A percentile compares a stretch with the other conserved stretches of the same genome.
Conservation (phyloP, 2,113 vertebrate species). For the Xenopus tropicalis region DNA sequence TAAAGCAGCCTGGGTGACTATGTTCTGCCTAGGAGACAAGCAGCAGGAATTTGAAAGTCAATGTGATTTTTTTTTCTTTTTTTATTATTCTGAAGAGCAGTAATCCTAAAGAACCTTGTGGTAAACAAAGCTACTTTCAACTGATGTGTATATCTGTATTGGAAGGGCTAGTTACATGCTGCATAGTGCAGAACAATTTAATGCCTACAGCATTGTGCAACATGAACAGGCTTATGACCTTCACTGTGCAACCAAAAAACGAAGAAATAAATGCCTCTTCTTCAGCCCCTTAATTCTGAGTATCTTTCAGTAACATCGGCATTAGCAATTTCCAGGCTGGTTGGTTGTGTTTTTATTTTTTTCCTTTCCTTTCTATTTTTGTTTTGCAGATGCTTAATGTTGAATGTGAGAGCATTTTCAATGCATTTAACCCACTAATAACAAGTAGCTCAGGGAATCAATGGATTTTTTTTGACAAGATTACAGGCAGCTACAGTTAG, state of each 20-base stretch:
- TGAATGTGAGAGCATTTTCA: too few species aligned
- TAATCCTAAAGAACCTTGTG: constrained; percentile 39
- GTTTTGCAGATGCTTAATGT: too few species aligned
- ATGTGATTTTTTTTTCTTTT: constrained; percentile 26
- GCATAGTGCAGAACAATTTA: constrained; percentile 31
- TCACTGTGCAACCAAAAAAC: constrained; percentile 40
- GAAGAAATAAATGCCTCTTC: background rate
- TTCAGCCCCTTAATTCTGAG: background rate
- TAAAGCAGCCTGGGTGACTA: constrained; percentile 31
- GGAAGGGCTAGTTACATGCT: constrained; percentile 38
- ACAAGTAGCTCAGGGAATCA: too few species aligned
- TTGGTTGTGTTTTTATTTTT: too few species aligned
- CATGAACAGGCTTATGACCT: constrained; percentile 42
- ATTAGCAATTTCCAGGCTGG: too few species aligned
- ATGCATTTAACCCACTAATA: too few species aligned
- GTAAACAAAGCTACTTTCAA: constrained; percentile 49
- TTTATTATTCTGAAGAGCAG: constrained; percentile 34
- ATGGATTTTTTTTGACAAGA: too few species aligned
- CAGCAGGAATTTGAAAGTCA: constrained; percentile 45
- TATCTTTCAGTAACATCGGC: too few species aligned
- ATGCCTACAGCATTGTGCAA: constrained; percentile 28
- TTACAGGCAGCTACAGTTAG: too few species aligned
- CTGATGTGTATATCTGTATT: constrained; percentile 45
- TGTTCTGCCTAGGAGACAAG: constrained; percentile 43
- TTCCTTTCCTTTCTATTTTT: too few species aligned